A percentile compares a stretch with the other conserved stretches of the same genome.
phyloP scores from a whole-genome alignment of 2,797 vertebrate species.

The Pyrocephalus nanus region DNA sequence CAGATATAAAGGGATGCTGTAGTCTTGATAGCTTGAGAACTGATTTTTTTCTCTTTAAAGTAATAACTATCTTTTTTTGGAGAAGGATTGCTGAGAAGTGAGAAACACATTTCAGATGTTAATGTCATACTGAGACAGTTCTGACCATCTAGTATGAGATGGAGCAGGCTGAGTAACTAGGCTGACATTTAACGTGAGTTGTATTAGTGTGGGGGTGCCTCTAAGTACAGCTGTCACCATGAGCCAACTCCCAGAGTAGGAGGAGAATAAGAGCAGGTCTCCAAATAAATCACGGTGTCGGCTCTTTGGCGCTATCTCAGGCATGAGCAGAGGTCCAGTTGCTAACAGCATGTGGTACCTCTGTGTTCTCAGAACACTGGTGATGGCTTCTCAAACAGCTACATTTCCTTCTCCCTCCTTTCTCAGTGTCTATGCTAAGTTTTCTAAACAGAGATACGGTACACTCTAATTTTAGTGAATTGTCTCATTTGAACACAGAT shows the following conservation, averaged over 20 bases:
- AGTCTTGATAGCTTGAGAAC: neutral
- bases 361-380: neutral
- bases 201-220: neutral
- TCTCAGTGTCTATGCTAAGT: neutral
- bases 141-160: neutral
- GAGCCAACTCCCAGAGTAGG: neutral
- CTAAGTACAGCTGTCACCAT: neutral
- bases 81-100: neutral
- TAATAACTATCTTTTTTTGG: neutral
- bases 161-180: slow-evolving; percentile 18
- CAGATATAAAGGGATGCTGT: neutral
- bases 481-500: neutral
- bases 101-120: slow-evolving; percentile 7
- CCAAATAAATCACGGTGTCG: neutral
- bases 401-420: neutral
- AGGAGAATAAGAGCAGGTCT: neutral
- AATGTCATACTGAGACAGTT: neutral
- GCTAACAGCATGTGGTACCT: neutral
- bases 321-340: neutral
- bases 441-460: neutral
- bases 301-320: neutral
- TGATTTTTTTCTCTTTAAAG: neutral
- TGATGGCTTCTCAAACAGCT: neutral
- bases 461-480: neutral
- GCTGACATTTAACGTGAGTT: slow-evolving; percentile 38